A percentile compares a stretch with the other conserved stretches of the same genome.
Conservation (phyloP, 2,888 invertebrate species). For the Harpalus rufipes region DNA sequence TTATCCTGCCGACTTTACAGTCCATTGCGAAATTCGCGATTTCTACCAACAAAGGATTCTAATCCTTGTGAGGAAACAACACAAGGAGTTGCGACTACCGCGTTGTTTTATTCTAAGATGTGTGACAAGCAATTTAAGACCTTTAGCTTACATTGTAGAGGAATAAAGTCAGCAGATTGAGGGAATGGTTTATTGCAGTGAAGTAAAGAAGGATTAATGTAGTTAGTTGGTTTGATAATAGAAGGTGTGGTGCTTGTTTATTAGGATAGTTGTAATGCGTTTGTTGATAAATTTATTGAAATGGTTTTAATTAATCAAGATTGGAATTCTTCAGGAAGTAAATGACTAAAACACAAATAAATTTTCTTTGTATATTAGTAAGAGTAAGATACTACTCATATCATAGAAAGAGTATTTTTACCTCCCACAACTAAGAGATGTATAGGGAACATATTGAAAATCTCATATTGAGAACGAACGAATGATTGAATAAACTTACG, state of each 20-base stretch:
- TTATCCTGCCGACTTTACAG: neutral
- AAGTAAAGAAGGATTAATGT: slow-evolving; percentile 42
- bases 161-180: slow-evolving; percentile 37
- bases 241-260: slow-evolving; percentile 45
- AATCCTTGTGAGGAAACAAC: slow-evolving; percentile 18
- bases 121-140: slow-evolving; percentile 55
- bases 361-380: neutral
- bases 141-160: slow-evolving; percentile 39
- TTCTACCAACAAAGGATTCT: slow-evolving; percentile 18
- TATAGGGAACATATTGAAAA: too few species aligned
- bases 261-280: slow-evolving; percentile 34
- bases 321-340: slow-evolving; percentile 9
- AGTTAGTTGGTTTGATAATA: slow-evolving; percentile 46
- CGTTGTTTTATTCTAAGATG: slow-evolving; percentile 38
- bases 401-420: too few species aligned
- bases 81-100: neutral
- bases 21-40: slow-evolving; percentile 25
- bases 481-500: too few species aligned
- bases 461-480: too few species aligned
- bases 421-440: too few species aligned
- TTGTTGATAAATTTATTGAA: slow-evolving; percentile 44
- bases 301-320: slow-evolving; percentile 31
- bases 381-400: neutral
- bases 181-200: slow-evolving; percentile 32
- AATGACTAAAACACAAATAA: neutral